phyloP scores from a whole-genome alignment of 2,797 vertebrate genomes.

The Rhynchonycteris naso region DNA sequence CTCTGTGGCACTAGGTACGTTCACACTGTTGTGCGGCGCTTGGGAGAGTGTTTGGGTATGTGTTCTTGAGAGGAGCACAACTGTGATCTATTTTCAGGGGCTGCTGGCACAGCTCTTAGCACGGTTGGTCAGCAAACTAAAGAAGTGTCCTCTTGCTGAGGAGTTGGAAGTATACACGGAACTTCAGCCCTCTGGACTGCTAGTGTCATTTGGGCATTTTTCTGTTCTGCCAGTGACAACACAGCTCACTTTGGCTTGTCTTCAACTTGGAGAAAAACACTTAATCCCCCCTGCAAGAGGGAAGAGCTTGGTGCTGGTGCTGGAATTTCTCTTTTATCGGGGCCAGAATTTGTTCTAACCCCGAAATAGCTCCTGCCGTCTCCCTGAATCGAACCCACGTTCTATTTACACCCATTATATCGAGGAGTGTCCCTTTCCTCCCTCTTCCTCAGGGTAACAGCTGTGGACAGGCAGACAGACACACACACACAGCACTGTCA shows the following conservation, averaged over 20 bases:
- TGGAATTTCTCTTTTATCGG: neutral
- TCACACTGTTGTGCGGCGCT: neutral
- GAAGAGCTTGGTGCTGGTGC: neutral
- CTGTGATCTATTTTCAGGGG: neutral
- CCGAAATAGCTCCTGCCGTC: neutral
- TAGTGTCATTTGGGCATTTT: accelerated
- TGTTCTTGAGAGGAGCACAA: neutral
- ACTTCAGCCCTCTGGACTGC: accelerated
- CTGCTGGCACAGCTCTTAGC: neutral
- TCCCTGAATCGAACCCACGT: neutral
- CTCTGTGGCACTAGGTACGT: neutral
- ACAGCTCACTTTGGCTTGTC: neutral
- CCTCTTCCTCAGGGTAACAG: neutral
- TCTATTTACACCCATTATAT: neutral
- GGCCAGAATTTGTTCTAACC: neutral
- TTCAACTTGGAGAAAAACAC: neutral
- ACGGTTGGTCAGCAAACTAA: neutral
- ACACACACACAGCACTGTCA: neutral
- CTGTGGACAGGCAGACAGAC: neutral
- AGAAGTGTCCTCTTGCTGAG: neutral
- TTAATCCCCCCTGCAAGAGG: neutral
- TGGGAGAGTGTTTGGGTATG: neutral
- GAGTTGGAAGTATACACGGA: accelerated
- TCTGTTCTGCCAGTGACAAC: neutral
- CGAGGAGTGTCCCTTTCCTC: neutral